Evolutionary conservation across 1,140 invertebrate species (phyloP).

Genomic region (Drosophila baimaii): DNA sequence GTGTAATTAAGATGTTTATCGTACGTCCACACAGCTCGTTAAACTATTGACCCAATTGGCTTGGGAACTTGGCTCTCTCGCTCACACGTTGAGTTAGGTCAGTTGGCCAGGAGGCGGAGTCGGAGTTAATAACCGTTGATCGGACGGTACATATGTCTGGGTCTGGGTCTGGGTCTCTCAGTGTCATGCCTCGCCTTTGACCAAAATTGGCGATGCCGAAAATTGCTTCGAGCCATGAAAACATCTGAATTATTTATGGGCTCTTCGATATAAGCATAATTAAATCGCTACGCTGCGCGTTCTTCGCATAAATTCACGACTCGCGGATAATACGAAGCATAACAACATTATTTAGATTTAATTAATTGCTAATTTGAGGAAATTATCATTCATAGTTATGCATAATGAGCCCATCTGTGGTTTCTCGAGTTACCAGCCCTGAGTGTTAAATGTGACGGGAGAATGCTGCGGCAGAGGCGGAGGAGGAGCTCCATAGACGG

Average conservation of each 20-base stretch:
- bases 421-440: constrained; percentile 40
- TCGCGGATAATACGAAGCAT: constrained; percentile 41
- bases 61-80: constrained; percentile 11
- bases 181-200: constrained; percentile 43
- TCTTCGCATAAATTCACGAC: constrained; percentile 59
- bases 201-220: constrained; percentile 40
- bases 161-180: constrained; percentile 28
- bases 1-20: constrained; percentile 31
- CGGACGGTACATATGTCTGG: background rate
- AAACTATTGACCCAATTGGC: constrained; percentile 70
- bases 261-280: constrained; percentile 42
- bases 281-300: constrained; percentile 32
- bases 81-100: constrained; percentile 64
- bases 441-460: constrained; percentile 13
- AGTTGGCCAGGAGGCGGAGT: constrained; percentile 17
- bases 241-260: constrained; percentile 52
- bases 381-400: constrained; percentile 61
- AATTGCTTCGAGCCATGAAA: constrained; percentile 27
- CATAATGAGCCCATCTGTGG: constrained; percentile 27
- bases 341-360: constrained; percentile 61
- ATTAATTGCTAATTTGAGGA: constrained; percentile 70
- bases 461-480: constrained; percentile 8
- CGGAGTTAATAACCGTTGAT: constrained; percentile 5
- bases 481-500: constrained; percentile 10
- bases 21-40: constrained; percentile 31